A percentile compares a stretch with the other conserved stretches of the same genome.
phyloP scores from a whole-genome alignment of 2,888 invertebrate genomes.

The Deilephila elpenor region DNA sequence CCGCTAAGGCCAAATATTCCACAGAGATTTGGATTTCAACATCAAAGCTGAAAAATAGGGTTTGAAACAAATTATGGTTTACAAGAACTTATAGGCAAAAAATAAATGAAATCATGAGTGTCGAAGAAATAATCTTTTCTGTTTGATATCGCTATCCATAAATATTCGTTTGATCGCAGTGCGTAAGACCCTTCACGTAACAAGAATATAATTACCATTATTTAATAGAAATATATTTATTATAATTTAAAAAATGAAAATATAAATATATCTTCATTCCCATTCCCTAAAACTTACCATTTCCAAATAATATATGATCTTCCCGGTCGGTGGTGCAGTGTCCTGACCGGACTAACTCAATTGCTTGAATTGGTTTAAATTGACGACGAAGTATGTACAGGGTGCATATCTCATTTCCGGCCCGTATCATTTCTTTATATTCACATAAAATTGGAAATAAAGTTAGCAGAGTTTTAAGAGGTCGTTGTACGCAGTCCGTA shows the following conservation, averaged over 20 bases:
- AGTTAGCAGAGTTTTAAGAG: too few relatives aligned
- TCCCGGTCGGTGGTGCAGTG: constrained; percentile 38
- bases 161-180: background rate
- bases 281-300: constrained; percentile 38
- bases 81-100: background rate
- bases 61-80: background rate
- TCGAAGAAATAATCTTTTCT: background rate
- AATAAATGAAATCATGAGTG: background rate
- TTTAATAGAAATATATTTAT: background rate
- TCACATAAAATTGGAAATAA: too few relatives aligned
- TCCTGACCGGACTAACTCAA: constrained; percentile 59
- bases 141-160: background rate
- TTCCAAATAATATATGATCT: constrained; percentile 25
- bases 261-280: background rate
- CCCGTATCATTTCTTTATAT: background rate
- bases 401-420: constrained; percentile 14
- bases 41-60: constrained; percentile 1
- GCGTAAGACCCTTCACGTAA: background rate
- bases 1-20: constrained; percentile 8
- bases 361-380: constrained; percentile 78
- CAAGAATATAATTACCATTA: too few relatives aligned
- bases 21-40: background rate
- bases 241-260: background rate
- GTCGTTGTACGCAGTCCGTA: too few relatives aligned
- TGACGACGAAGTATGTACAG: constrained; percentile 52